These are phyloP conservation scores for Austrolebias charrua DNA, from an alignment of 2,797 vertebrate genomes.

Conservation along the genomic window DNA sequence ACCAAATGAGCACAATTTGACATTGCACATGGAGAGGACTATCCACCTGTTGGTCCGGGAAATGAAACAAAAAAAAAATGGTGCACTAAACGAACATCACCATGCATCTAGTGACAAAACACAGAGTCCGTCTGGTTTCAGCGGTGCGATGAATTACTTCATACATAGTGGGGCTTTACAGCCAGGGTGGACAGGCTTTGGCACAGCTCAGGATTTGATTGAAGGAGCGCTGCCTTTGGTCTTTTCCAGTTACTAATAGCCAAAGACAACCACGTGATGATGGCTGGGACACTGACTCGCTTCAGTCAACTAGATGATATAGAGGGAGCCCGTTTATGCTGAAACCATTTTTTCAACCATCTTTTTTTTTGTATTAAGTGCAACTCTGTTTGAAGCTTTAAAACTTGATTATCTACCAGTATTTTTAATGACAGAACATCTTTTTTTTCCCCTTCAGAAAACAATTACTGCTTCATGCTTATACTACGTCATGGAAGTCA, in stretches of 20 bases:
- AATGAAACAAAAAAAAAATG: slow-evolving; percentile 15
- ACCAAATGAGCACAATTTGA: slow-evolving; percentile 37
- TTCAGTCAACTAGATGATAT: slow-evolving; percentile 59
- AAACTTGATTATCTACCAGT: not conserved
- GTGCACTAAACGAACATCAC: slow-evolving; percentile 44
- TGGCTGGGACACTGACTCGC: slow-evolving; percentile 65
- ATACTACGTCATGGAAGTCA: no score
- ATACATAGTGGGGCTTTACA: slow-evolving; percentile 47
- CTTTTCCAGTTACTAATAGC: slow-evolving; percentile 72
- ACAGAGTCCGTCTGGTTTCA: slow-evolving; percentile 65
- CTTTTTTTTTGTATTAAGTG: no score
- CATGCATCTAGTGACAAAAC: slow-evolving; percentile 63
- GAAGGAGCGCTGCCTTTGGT: slow-evolving; percentile 68
- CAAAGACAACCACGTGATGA: slow-evolving; percentile 76
- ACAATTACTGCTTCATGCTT: no score
- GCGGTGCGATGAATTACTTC: slow-evolving; percentile 60
- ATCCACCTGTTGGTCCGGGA: slow-evolving; percentile 51
- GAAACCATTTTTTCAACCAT: slow-evolving; percentile 1
- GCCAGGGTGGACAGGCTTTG: slow-evolving; percentile 64
- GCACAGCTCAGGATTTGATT: slow-evolving; percentile 52
- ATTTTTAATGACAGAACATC: not conserved
- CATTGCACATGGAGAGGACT: slow-evolving; percentile 27
- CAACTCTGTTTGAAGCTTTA: no score
- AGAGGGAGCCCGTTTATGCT: slow-evolving; percentile 35
- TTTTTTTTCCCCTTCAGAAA: not conserved